Evolutionary conservation across 1,140 invertebrate species (phyloP).

Genomic region (Zaprionus ornatus): DNA sequence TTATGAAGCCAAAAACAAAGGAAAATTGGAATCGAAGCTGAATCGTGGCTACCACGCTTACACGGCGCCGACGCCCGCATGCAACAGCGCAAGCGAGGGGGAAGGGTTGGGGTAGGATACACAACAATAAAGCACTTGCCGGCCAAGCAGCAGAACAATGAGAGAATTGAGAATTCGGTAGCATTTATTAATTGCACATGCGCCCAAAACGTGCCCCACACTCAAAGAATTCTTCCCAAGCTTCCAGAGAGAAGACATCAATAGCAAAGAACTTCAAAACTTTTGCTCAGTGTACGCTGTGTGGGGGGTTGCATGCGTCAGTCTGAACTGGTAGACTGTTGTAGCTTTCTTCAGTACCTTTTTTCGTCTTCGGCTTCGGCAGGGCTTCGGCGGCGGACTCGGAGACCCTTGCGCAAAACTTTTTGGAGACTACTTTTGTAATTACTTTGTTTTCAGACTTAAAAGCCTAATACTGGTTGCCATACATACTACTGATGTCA

Average conservation of each 20-base stretch:
- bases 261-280: neutral
- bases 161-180: conserved; percentile 49
- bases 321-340: too few species aligned
- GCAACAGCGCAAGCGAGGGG: neutral
- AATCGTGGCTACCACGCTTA: conserved; percentile 79
- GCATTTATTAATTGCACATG: conserved; percentile 82
- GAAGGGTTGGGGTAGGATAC: neutral
- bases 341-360: too few species aligned
- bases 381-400: too few species aligned
- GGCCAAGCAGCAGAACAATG: conserved; percentile 48
- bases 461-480: too few species aligned
- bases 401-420: too few species aligned
- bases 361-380: too few species aligned
- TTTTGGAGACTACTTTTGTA: too few species aligned
- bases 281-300: conserved; percentile 6
- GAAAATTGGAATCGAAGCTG: conserved; percentile 70
- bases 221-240: conserved; percentile 3
- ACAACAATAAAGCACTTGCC: conserved; percentile 58
- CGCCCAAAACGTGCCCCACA: conserved; percentile 67
- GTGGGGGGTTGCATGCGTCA: too few species aligned
- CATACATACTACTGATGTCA: too few species aligned
- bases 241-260: neutral
- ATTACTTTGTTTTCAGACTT: too few species aligned
- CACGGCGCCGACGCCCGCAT: conserved; percentile 54
- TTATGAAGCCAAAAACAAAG: conserved; percentile 80